Evolutionary conservation across 2,113 vertebrate species (phyloP), one percentile per base, ranked within the genome.

Genomic region (Seriola quinqueradiata): DNA sequence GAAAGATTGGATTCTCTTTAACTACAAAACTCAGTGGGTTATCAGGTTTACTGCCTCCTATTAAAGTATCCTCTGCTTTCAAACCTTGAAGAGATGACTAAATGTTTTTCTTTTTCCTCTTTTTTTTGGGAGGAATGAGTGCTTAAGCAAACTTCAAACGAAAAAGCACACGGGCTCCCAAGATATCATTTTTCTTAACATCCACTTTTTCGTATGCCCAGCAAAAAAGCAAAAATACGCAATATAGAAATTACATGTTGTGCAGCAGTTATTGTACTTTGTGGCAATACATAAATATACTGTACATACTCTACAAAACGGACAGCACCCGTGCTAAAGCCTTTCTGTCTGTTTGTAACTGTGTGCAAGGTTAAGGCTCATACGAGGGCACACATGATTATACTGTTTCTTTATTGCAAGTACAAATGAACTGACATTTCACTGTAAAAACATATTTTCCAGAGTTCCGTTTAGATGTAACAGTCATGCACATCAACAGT

Each of bases 1-100:
- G 77, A 84, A 87, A 84, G 87, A 86, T 73, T 78, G 66, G 71
- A 85, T 84, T 89, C 60, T 77, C 70, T 81, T 70, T 85, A 38
- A 84, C 54, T 42, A 82, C 63, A 82, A 85, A 83, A 69, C 54
- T 75, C 85, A 54, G 52, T 74, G 48, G 85, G 86, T 87, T 90
- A 88, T 90, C 70, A 36, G 66, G 48, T 89, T 78, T 87, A 60
- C 69, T 70, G 54, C 21, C 44, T 85, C 58, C 48, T 70, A 70
- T 75, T 79, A 73, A 80, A 87, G 67, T 72, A 59, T 64, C 38
- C 48, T 48, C 38, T 75, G 78, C 88, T 82, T 84, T 87, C n/a
- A 86, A 75, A 85, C 23, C n/a, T 55, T 68, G 23, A 82, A 59
- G 46, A 83, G 75, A 84, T 83, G 75, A 87, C 81, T 50, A 59